These are phyloP conservation scores for Lutjanus erythropterus DNA, from an alignment of 2,113 vertebrate species.

Conservation along the genomic window DNA sequence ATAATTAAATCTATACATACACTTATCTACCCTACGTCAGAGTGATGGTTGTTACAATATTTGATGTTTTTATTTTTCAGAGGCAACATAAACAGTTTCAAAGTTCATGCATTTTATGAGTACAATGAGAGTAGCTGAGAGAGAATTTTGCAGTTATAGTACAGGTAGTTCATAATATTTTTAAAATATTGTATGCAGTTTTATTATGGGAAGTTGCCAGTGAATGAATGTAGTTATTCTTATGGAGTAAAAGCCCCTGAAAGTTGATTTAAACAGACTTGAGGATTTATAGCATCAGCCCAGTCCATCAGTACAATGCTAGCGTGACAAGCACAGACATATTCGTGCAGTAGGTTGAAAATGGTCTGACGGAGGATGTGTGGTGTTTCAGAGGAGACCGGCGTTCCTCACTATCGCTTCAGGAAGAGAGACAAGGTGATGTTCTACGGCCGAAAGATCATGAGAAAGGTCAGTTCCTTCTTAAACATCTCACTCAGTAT, in stretches of 20 bases:
- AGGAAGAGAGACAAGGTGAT: constrained; percentile 95
- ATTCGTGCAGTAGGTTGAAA: background rate
- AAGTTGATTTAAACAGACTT: background rate
- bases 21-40: no score
- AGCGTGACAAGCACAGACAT: background rate
- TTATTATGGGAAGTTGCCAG: background rate
- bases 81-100: background rate
- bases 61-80: background rate
- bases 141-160: background rate
- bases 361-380: background rate
- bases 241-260: background rate
- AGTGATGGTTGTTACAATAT: background rate
- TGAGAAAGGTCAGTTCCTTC: constrained; percentile 89
- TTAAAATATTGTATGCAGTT: background rate
- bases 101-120: background rate
- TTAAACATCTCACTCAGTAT: background rate
- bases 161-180: background rate
- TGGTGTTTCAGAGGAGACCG: constrained; percentile 84
- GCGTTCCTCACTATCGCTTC: constrained; percentile 90
- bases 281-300: no score
- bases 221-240: background rate
- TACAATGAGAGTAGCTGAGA: background rate
- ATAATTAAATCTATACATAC: no score
- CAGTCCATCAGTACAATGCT: background rate
- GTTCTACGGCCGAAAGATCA: constrained; percentile 96